phyloP scores from a whole-genome alignment of 2,113 vertebrate genomes.

The Todiramphus saurophagus region DNA sequence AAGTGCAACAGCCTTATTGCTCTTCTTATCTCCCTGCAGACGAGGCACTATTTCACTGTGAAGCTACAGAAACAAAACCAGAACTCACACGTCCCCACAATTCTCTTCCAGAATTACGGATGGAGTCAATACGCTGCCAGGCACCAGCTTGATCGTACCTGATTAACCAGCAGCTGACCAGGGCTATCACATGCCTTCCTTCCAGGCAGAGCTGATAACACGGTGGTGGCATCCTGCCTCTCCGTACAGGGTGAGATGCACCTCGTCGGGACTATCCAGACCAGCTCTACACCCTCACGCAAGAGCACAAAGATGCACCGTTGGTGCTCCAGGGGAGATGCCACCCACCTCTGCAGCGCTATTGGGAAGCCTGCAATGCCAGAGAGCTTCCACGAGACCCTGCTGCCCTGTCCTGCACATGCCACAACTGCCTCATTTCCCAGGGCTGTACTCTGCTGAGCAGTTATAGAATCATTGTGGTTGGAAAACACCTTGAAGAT shows the following conservation, averaged over 20 bases:
- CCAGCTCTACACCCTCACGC: fast-evolving
- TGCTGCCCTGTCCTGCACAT: background rate
- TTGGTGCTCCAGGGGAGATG: fast-evolving
- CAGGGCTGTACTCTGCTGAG: background rate
- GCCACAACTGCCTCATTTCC: background rate
- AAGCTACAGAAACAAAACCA: background rate
- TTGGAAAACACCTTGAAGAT: too few species aligned
- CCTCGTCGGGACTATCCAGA: fast-evolving
- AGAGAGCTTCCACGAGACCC: background rate
- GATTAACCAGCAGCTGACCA: background rate
- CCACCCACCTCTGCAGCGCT: fast-evolving
- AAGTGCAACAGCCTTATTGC: background rate
- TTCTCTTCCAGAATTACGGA: constrained; percentile 5
- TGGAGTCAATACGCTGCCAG: background rate
- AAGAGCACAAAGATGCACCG: fast-evolving
- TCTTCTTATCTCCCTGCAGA: constrained; percentile 19
- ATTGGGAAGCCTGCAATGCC: fast-evolving
- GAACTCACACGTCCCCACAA: background rate
- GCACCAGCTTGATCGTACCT: background rate
- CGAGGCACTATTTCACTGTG: background rate
- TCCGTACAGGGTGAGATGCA: fast-evolving
- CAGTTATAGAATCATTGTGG: background rate
- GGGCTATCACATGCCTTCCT: background rate
- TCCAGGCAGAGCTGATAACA: background rate
- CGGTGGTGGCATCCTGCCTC: background rate